These are phyloP conservation scores for Aleiodes testaceus DNA, from an alignment of 2,888 invertebrate genomes.

Conservation along the genomic window DNA sequence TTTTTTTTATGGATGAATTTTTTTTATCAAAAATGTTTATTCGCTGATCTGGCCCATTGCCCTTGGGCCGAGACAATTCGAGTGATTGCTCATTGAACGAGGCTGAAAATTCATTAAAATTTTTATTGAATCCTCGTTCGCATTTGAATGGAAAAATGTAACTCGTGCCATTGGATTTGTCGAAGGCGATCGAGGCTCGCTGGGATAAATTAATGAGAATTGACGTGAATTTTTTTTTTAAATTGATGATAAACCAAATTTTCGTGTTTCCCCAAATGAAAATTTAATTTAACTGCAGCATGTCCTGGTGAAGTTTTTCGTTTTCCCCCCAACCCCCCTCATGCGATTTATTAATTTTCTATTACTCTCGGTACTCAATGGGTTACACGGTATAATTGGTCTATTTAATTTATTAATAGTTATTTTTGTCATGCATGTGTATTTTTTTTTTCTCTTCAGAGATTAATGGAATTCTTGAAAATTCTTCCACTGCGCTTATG, in stretches of 20 bases:
- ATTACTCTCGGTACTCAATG: conserved; percentile 4
- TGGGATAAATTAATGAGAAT: background rate
- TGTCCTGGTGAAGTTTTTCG: conserved; percentile 10
- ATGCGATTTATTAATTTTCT: conserved; percentile 5
- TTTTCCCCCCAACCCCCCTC: background rate
- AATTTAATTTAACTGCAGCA: conserved; percentile 9
- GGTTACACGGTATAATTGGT: conserved; percentile 6
- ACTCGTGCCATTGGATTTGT: background rate
- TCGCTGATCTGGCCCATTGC: too few relatives aligned
- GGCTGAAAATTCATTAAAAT: background rate
- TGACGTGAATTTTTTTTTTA: background rate
- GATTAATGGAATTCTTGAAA: conserved; percentile 5
- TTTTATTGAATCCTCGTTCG: background rate
- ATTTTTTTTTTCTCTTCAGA: conserved; percentile 12
- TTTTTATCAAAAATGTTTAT: background rate
- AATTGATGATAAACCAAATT: background rate
- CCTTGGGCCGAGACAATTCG: too few relatives aligned
- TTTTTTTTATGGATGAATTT: conserved; percentile 16
- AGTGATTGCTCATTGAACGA: too few relatives aligned
- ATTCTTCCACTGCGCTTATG: conserved; percentile 21
- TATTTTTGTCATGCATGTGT: conserved; percentile 27
- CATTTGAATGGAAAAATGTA: background rate
- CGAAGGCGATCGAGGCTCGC: conserved; percentile 9
- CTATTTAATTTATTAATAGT: conserved; percentile 5
- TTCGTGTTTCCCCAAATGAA: too few relatives aligned